Evolutionary conservation across 2,797 vertebrate genomes (phyloP).

Genomic region (Premnoplex brunnescens): DNA sequence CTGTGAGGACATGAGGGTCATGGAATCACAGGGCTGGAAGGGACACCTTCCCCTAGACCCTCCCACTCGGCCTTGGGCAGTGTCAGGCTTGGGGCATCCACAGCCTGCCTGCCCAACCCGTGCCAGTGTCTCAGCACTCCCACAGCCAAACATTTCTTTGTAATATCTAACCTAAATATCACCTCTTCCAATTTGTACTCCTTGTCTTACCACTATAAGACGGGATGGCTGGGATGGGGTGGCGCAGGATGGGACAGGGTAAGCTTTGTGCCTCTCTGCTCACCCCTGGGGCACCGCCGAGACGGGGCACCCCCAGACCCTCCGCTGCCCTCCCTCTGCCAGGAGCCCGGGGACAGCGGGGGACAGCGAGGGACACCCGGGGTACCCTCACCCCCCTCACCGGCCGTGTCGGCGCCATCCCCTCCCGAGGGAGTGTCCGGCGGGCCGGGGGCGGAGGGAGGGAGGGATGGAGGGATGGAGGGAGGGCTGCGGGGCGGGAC

Average conservation of each 20-base stretch:
- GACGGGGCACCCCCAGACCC: fast-evolving
- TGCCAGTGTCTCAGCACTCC: not conserved
- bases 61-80: not conserved
- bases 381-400: fast-evolving
- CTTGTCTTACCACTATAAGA: no score
- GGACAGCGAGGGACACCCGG: no score
- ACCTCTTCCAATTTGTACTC: not conserved
- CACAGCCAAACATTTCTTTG: not conserved
- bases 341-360: not conserved
- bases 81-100: not conserved
- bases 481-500: not conserved
- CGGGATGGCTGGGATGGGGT: no score
- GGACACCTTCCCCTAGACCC: no score
- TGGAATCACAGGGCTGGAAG: not conserved
- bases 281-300: fast-evolving
- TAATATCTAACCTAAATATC: not conserved
- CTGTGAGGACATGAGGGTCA: fast-evolving
- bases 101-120: not conserved
- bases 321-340: no score
- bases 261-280: fast-evolving
- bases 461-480: no score
- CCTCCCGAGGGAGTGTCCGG: not conserved
- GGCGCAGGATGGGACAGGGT: no score
- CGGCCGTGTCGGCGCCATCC: no score
- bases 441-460: not conserved